Percentiles rank a stretch among this genome's conserved stretches.
phyloP scores from a whole-genome alignment of 2,888 invertebrate genomes.

The Scaptomyza reducta region DNA sequence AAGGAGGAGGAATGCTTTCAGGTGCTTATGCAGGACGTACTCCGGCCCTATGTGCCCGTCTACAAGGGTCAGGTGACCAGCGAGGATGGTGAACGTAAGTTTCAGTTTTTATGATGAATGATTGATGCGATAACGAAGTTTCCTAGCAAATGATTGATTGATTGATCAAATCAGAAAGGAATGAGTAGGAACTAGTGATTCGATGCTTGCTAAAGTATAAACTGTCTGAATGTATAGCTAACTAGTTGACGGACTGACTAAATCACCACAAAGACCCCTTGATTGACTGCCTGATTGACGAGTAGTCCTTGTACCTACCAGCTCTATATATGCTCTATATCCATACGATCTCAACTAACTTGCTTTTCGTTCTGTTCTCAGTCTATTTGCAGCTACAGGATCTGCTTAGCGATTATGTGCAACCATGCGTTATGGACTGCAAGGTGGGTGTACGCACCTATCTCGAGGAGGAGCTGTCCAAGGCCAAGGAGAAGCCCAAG shows the following conservation, averaged over 20 bases:
- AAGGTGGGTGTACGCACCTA: constrained; percentile 98
- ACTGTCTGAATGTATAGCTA: no score
- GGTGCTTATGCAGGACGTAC: constrained; percentile 92
- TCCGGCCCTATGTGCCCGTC: constrained; percentile 95
- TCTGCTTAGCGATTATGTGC: constrained; percentile 94
- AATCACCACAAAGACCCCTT: no score
- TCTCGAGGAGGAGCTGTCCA: constrained; percentile 96
- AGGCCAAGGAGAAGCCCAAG: constrained; percentile 97
- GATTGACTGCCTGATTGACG: neutral
- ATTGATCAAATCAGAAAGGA: neutral
- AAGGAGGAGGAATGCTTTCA: constrained; percentile 95
- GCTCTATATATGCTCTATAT: no score
- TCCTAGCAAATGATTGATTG: neutral
- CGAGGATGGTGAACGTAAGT: constrained; percentile 90
- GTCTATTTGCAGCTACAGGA: constrained; percentile 96
- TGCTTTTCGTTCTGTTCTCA: constrained; percentile 77
- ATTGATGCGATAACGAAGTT: no score
- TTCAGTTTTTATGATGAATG: neutral
- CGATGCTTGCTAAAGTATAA: no score
- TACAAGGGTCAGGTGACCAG: constrained; percentile 94
- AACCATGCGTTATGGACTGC: constrained; percentile 98
- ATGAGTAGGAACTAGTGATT: neutral
- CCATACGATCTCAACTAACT: neutral
- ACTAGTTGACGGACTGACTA: neutral
- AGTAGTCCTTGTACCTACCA: no score